Conservation (phyloP, 2,888 invertebrate genomes). For the Xylota sylvarum region DNA sequence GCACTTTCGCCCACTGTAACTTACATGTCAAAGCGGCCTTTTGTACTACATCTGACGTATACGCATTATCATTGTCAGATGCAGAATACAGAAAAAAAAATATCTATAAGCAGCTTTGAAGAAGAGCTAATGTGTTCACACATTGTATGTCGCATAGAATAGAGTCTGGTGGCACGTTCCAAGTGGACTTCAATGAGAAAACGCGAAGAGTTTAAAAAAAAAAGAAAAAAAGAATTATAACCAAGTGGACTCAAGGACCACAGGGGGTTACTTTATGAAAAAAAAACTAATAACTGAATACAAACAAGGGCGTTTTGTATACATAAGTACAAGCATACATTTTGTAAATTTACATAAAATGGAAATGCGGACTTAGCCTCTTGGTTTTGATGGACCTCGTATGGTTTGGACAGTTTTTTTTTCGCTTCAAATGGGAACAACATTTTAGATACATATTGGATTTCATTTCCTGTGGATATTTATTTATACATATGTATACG, state of each 20-base stretch:
- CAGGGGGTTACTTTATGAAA: slow-evolving; percentile 32
- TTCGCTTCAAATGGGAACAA: background rate
- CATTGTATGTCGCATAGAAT: slow-evolving; percentile 42
- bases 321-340: too few relatives aligned
- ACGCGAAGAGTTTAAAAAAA: slow-evolving; percentile 20
- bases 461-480: background rate
- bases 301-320: background rate
- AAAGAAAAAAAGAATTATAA: slow-evolving; percentile 35
- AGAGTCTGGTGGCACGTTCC: slow-evolving; percentile 58
- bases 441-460: background rate
- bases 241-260: slow-evolving; percentile 29
- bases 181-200: slow-evolving; percentile 48
- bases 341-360: slow-evolving; percentile 5
- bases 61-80: slow-evolving; percentile 55
- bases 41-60: slow-evolving; percentile 28
- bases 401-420: background rate
- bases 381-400: background rate
- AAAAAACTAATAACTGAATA: background rate
- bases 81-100: slow-evolving; percentile 20
- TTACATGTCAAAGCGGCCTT: slow-evolving; percentile 26
- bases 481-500: too few relatives aligned
- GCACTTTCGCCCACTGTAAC: slow-evolving; percentile 29
- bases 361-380: background rate
- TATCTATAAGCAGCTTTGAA: slow-evolving; percentile 18
- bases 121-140: slow-evolving; percentile 41